Evolutionary conservation across 2,113 vertebrate species (phyloP).

Genomic region (Smithornis capensis): DNA sequence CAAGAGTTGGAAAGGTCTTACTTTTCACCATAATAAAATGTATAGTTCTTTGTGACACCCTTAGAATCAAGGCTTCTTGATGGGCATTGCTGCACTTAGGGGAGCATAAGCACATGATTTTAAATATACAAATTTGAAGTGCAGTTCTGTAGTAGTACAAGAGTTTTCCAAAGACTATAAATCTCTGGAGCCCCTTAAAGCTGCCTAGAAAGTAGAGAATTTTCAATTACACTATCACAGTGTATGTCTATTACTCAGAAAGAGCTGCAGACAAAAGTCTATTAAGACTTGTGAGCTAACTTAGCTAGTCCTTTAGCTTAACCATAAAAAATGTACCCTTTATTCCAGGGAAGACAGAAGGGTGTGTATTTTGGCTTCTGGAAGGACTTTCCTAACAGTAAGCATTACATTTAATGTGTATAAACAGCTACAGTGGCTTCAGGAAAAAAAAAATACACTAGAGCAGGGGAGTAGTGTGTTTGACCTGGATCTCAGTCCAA

Average conservation of each 20-base stretch:
- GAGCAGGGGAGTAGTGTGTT: background rate
- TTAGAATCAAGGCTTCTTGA: background rate
- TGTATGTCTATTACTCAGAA: background rate
- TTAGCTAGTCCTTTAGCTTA: background rate
- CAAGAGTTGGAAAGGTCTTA: background rate
- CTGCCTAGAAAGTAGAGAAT: background rate
- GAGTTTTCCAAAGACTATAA: background rate
- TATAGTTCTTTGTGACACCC: background rate
- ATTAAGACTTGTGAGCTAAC: background rate
- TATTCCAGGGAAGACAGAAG: background rate
- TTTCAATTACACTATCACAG: background rate
- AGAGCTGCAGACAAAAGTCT: background rate
- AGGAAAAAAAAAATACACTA: background rate
- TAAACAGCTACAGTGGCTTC: background rate
- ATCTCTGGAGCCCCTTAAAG: background rate
- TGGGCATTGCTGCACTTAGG: background rate
- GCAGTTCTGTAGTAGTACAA: background rate
- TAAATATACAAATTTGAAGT: background rate
- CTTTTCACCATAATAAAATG: background rate
- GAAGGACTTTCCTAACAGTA: background rate
- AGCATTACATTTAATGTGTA: background rate
- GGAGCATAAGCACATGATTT: background rate
- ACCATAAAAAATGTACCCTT: background rate
- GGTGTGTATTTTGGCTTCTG: background rate
- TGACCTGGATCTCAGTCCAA: background rate